Base-by-base conservation (phyloP, 35 echinoderm and acorn worm genomes). In the Anneissia japonica region DNA sequence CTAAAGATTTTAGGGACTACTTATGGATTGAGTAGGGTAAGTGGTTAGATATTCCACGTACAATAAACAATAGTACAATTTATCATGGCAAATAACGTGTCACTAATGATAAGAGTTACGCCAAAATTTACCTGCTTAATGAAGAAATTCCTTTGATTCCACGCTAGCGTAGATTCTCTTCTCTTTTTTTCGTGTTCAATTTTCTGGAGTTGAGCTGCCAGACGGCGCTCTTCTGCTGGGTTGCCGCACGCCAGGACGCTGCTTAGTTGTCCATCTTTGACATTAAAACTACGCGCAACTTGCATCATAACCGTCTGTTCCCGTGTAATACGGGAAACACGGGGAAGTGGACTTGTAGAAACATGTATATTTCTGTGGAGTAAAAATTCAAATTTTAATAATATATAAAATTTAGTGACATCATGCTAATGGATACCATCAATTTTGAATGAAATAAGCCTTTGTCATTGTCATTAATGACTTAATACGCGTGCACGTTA, bases 111-210 rank as follows among this genome's bases (percentile, higher is more conserved):
- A n/a, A n/a, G n/a, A n/a, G n/a, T n/a, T n/a, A n/a, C n/a, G n/a
- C n/a, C n/a, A n/a, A n/a, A 45, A 45, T 64, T 9, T 64, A 64
- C 51, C 37, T 81, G 94, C 39, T 90, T 97, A 21, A 97, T 97
- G 46, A 97, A 93, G 56, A 97, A 97, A 81, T 46, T 87, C 74
- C 94, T 72, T 75, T 97, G 94, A 46, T 90, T 90, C 94, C 94
- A 97, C 26, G 92, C 73, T 12, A 97, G 72, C 36, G 74, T 82
- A 0, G 75, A 72, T 77, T 87, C 74, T 19, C 91, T 73, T 87
- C 89, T 88, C 72, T 81, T 87, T 81, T 90, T 97, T 17, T 97
- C 94, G 23, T 46, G 38, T 34, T 97, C 91, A 6, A 97, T 78
- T 64, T 90, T 88, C 10, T 46, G 6, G 7, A 97, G 82, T 13